Conservation (phyloP, 2,113 vertebrate species). For the Melanocharis versteri region DNA sequence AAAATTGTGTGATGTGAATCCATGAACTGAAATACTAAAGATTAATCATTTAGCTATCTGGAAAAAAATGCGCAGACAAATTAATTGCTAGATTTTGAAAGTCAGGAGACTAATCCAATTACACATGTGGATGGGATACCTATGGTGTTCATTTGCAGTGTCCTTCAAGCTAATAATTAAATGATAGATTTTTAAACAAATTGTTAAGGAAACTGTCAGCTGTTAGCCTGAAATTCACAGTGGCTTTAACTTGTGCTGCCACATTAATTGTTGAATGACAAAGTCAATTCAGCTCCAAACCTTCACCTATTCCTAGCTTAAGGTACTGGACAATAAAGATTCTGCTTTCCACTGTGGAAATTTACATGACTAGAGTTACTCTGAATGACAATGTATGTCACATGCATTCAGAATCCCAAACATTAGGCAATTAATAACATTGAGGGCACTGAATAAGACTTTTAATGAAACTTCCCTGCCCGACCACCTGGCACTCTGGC, state of each 20-base stretch:
- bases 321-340: neutral
- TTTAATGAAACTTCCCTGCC: neutral
- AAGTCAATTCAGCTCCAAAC: neutral
- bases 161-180: slow-evolving; percentile 70
- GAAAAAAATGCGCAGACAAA: slow-evolving; percentile 37
- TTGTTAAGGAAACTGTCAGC: slow-evolving; percentile 47
- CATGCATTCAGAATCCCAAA: neutral
- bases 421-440: neutral
- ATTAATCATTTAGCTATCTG: slow-evolving; percentile 54
- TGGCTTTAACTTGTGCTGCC: neutral
- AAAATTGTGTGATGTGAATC: slow-evolving; percentile 25
- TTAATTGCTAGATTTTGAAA: slow-evolving; percentile 72
- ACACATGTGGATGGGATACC: slow-evolving; percentile 65
- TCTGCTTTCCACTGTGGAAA: neutral
- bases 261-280: neutral
- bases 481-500: neutral
- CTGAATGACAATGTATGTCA: neutral
- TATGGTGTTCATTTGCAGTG: slow-evolving; percentile 50
- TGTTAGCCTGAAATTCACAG: neutral
- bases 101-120: slow-evolving; percentile 64
- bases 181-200: slow-evolving; percentile 69
- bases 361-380: neutral
- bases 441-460: neutral
- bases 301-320: neutral
- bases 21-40: slow-evolving; percentile 37